Base-by-base conservation (phyloP, 2,888 invertebrate genomes). In the Trichopoda pennipes region DNA sequence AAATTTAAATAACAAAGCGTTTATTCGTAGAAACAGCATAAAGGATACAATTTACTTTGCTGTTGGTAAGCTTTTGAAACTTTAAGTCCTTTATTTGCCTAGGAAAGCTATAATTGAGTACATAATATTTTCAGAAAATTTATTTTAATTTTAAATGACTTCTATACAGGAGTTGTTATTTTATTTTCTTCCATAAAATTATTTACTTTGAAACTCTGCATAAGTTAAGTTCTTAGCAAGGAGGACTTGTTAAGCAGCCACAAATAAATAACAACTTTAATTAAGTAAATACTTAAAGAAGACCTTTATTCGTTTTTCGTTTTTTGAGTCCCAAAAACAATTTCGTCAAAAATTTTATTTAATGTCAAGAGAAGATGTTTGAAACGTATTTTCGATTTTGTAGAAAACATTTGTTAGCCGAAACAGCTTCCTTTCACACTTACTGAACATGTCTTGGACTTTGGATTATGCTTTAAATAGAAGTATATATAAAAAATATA, bases 21-120 rank as follows among this genome's bases (percentile, higher is more conserved):
- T n/a, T 47, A 4, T 17, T 6, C 16, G 17, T 17, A 4, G 2
- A 49, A 7, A 19, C 0, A 49, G 47, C 23, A 38, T 55, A 14
- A 53, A 68, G 44, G 55, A 58, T 35, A 38, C 23, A 42, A 75
- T 66, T 76, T 68, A 53, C 60, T 53, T 21, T 16, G 9, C 44
- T 53, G 66, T 42, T 42, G 58, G 38, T 60, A 66, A 51, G 51
- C 58, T 16, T 49, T 75, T 75, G 28, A 64, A 64, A 64, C 74
- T 74, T 74, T 16, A 51, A 51, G 49, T 66, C 49, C 49, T 66
- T 66, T 60, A 75, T 75, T 74, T 74, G 23, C 28, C 38, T 10
- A 49, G 49, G 14, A 60, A 60, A 58, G 75, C 58, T 51, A 51
- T 75, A 75, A 75, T 68, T 76, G 68, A 66, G 60, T 32, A 68